Base-by-base conservation (phyloP, 1,140 invertebrate species). In the Trichonephila clavipes region DNA sequence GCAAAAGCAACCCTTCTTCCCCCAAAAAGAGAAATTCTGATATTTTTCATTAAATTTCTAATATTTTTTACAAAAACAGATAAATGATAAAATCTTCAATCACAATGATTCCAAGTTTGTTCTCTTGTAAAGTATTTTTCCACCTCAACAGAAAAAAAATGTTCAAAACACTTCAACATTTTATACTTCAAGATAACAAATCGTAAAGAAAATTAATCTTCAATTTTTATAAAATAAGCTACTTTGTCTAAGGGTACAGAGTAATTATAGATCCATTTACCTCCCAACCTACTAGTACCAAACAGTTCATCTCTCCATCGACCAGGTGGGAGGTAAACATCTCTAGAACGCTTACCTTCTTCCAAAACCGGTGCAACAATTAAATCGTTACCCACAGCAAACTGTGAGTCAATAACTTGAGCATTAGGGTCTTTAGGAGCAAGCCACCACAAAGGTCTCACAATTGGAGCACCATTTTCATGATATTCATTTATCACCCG, bases 361-460 rank as follows among this genome's bases (percentile, higher is more conserved):
- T 97, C 96, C 5, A 99, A 95, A 72, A 99, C 97, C 0, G 98
- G 98, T 0, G 98, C 98, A 0, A 99, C 98, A 16, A 99, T 97
- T 0, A 99, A 96, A 95, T 98, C 98, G 94, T 98, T 97, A 0
- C 98, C 98, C 0, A 99, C 97, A 0, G 98, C 97, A 96, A 99
- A 99, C 95, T 99, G 97, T 95, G 98, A 98, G 77, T 97, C 97
- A 7, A 98, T 97, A 0, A 97, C 96, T 58, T 98, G 97, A 85
- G 98, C 98, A 1, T 97, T 97, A 0, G 97, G 96, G 96, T 99
- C 98, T 0, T 97, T 96, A 0, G 98, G 98, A 93, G 98, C 97
- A 61, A 98, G 96, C 98, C 99, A 98, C 98, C 98, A 99, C n/a
- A 99, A 96, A 0, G 98, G 98, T 0, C 98, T 96, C 62, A 99